A percentile compares a stretch with the other conserved stretches of the same genome.
phyloP scores from a whole-genome alignment of 2,113 vertebrate genomes.

The Myodes glareolus region DNA sequence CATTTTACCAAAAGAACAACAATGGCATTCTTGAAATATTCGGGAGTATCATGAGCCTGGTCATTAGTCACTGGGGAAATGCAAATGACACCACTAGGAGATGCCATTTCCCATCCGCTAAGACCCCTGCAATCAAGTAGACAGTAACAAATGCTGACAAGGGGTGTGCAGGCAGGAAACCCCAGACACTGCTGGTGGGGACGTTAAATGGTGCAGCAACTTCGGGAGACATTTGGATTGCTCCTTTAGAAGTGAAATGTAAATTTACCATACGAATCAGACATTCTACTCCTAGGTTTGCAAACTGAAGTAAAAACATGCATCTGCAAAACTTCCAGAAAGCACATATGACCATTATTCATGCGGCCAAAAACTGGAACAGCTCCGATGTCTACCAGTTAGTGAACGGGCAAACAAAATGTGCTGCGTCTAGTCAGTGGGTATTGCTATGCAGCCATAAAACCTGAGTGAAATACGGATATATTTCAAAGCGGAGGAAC shows the following conservation, averaged over 20 bases:
- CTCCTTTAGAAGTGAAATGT: constrained; percentile 31
- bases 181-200: neutral
- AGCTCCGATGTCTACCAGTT: neutral
- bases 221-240: neutral
- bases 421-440: neutral
- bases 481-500: neutral
- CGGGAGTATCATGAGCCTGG: neutral
- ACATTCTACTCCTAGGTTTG: neutral
- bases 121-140: neutral
- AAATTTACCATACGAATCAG: neutral
- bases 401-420: neutral
- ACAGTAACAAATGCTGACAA: constrained; percentile 31
- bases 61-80: constrained; percentile 9
- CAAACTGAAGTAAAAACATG: constrained; percentile 1
- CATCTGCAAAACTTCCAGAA: neutral
- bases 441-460: neutral
- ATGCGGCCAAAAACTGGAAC: neutral
- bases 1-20: neutral
- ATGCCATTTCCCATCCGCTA: neutral
- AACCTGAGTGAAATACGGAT: neutral
- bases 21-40: constrained; percentile 33
- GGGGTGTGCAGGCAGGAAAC: neutral
- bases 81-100: constrained; percentile 14
- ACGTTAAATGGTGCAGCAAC: neutral
- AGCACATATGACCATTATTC: neutral